Percentiles rank a stretch among this genome's conserved stretches.
Conservation (phyloP, 2,888 invertebrate genomes). For the Yponomeuta sedellus region DNA sequence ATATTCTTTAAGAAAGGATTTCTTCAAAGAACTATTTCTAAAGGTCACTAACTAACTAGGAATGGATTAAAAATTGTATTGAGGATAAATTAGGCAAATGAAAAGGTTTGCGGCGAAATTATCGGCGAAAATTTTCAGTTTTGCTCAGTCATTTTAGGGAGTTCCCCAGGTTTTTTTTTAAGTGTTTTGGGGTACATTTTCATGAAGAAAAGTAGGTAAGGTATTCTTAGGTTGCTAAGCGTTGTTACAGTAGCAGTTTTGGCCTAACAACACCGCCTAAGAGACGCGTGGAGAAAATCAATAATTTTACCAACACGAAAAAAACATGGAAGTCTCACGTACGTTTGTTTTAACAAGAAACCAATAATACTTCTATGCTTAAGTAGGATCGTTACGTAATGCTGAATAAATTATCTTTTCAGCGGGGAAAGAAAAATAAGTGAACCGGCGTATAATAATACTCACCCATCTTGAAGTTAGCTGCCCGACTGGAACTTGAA, state of each 20-base stretch:
- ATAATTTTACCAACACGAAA: constrained; percentile 52
- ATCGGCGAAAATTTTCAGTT: background rate
- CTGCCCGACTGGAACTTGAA: constrained; percentile 29
- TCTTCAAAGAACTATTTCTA: background rate
- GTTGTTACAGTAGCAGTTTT: background rate
- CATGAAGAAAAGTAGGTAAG: background rate
- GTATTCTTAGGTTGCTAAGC: background rate
- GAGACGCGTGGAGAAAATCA: constrained; percentile 61
- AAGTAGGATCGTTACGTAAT: background rate
- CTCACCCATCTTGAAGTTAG: constrained; percentile 61
- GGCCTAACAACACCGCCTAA: background rate
- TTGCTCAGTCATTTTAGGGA: background rate
- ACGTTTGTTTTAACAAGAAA: background rate
- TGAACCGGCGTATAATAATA: constrained; percentile 42
- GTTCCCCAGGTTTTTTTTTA: background rate
- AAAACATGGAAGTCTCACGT: constrained; percentile 24
- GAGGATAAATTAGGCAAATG: background rate
- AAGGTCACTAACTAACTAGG: background rate
- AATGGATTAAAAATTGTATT: background rate
- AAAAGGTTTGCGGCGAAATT: background rate
- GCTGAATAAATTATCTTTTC: background rate
- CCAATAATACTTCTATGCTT: too few species aligned
- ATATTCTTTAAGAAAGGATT: background rate
- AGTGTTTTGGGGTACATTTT: too few species aligned
- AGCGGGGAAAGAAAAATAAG: constrained; percentile 21